These are phyloP conservation scores for Aegotheles bennettii DNA, from an alignment of 2,113 vertebrate genomes.

Conservation along the genomic window DNA sequence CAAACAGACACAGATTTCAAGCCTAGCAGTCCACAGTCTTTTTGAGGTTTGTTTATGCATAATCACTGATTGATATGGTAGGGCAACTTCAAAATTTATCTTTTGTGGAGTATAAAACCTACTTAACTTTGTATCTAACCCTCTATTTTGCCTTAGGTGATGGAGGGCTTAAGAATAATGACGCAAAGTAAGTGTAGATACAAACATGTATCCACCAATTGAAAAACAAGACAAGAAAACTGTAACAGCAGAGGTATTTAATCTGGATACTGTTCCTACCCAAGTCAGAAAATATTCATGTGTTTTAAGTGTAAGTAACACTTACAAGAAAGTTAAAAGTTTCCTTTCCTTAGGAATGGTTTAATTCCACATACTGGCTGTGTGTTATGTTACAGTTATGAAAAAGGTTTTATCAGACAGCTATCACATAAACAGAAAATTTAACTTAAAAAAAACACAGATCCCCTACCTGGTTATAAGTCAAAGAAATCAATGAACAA, in stretches of 20 bases:
- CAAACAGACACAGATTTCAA: background rate
- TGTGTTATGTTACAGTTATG: background rate
- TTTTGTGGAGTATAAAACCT: background rate
- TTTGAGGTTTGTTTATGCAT: background rate
- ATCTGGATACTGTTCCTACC: background rate
- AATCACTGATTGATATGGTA: background rate
- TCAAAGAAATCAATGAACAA: background rate
- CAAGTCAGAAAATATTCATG: background rate
- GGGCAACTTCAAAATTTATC: background rate
- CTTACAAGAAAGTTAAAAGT: background rate
- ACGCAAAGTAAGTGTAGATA: background rate
- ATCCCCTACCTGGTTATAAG: background rate
- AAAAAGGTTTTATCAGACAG: background rate
- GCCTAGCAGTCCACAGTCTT: background rate
- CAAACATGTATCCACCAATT: background rate
- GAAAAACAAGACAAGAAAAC: background rate
- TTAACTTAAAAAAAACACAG: background rate
- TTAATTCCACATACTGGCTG: background rate
- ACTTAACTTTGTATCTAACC: background rate
- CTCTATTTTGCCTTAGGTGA: background rate
- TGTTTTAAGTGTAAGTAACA: background rate
- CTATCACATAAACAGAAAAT: background rate
- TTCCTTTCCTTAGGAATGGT: background rate
- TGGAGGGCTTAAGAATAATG: background rate
- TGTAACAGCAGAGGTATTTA: background rate